Percentiles rank a stretch among this genome's conserved stretches.
phyloP scores from a whole-genome alignment of 1,140 invertebrate genomes.

The Planococcus citri region DNA sequence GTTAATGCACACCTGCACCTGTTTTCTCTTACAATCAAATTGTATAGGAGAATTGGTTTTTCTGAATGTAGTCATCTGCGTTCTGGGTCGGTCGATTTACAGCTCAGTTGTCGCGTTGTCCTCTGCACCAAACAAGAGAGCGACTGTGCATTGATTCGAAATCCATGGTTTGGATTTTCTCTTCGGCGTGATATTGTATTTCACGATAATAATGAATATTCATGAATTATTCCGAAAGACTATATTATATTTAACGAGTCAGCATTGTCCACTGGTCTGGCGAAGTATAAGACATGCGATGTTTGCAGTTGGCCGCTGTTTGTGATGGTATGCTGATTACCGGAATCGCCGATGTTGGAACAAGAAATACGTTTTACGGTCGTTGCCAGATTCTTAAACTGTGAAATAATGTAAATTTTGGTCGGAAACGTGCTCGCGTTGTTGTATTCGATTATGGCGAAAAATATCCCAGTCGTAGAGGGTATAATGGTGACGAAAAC shows the following conservation, averaged over 20 bases:
- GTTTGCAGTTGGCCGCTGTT: background rate
- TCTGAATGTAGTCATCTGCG: too few relatives aligned
- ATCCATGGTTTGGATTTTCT: too few relatives aligned
- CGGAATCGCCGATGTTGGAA: background rate
- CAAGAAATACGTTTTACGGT: background rate
- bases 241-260: background rate
- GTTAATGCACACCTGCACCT: too few relatives aligned
- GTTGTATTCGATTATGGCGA: background rate
- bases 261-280: background rate
- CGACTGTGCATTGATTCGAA: too few relatives aligned
- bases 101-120: too few relatives aligned
- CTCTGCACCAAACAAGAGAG: too few relatives aligned
- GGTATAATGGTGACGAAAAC: background rate
- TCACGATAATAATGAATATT: background rate
- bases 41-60: too few relatives aligned
- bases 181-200: background rate
- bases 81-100: too few relatives aligned
- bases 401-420: conserved; percentile 1
- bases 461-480: background rate
- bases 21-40: too few relatives aligned
- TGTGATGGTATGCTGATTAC: background rate
- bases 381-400: background rate
- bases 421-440: background rate
- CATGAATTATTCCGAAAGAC: background rate
- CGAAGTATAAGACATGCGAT: too few relatives aligned